These are phyloP conservation scores for Nomada fucata DNA, from an alignment of 2,888 invertebrate species.

Conservation along the genomic window DNA sequence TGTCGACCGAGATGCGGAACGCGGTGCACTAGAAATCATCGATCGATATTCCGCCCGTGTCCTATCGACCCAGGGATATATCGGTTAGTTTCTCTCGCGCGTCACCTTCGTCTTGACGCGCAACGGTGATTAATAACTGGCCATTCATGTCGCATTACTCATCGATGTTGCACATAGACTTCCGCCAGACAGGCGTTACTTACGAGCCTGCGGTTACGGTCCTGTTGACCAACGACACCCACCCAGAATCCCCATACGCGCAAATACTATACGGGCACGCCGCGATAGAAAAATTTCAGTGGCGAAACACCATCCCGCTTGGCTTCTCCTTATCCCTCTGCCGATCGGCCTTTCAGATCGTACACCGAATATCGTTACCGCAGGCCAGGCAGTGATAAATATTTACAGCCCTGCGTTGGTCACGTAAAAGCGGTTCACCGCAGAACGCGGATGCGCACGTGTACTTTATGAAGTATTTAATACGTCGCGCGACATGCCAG, in stretches of 20 bases:
- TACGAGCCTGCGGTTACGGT: constrained; percentile 75
- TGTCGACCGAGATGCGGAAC: constrained; percentile 18
- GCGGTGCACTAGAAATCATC: constrained; percentile 35
- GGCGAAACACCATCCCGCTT: constrained; percentile 36
- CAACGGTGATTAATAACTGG: constrained; percentile 76
- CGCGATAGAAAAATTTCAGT: constrained; percentile 38
- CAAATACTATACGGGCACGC: constrained; percentile 34
- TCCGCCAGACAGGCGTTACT: constrained; percentile 74
- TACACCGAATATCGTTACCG: constrained; percentile 57
- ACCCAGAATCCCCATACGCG: constrained; percentile 12
- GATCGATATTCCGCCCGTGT: constrained; percentile 61
- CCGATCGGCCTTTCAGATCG: constrained; percentile 62
- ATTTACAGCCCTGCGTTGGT: constrained; percentile 53
- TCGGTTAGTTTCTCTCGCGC: constrained; percentile 54
- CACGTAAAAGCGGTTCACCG: constrained; percentile 49
- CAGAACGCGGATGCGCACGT: constrained; percentile 41
- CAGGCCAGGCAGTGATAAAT: constrained; percentile 54
- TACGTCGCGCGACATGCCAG: constrained; percentile 36
- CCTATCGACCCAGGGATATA: constrained; percentile 12
- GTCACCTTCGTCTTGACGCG: constrained; percentile 56
- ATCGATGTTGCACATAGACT: constrained; percentile 71
- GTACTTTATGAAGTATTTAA: constrained; percentile 45
- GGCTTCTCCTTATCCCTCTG: constrained; percentile 4
- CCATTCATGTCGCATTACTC: constrained; percentile 76
- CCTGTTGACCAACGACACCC: constrained; percentile 58